A percentile compares a stretch with the other conserved stretches of the same genome.
These are phyloP conservation scores for Halisarca cf. caerulea DNA, from an alignment of 37 sponge, comb jelly and placozoan genomes.

Conservation along the genomic window DNA sequence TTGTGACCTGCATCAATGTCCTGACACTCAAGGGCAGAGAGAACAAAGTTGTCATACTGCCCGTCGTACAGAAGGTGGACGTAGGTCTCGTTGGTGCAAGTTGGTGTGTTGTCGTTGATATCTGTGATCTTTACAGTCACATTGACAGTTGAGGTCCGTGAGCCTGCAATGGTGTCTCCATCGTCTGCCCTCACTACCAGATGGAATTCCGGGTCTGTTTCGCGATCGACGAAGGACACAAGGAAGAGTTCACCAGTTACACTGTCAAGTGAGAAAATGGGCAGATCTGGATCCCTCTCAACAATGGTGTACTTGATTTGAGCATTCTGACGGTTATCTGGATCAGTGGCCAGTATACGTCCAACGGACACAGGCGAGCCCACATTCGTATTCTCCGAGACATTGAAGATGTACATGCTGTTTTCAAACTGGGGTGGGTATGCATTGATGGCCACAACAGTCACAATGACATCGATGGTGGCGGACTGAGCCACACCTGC, in stretches of 20 bases:
- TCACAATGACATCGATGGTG: neutral
- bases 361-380: neutral
- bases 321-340: neutral
- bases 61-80: slow-evolving; percentile 11
- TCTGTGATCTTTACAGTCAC: slow-evolving; percentile 33
- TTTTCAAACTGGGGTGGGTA: neutral
- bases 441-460: neutral
- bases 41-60: neutral
- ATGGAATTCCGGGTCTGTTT: neutral
- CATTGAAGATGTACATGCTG: neutral
- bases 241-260: slow-evolving; percentile 31
- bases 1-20: slow-evolving; percentile 53
- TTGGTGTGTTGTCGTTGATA: slow-evolving; percentile 40
- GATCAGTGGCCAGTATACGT: slow-evolving; percentile 8
- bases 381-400: neutral
- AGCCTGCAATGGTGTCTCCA: slow-evolving; percentile 36
- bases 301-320: slow-evolving; percentile 30
- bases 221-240: slow-evolving; percentile 31
- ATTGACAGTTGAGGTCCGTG: slow-evolving; percentile 7
- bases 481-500: neutral
- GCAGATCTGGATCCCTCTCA: neutral
- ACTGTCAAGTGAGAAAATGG: slow-evolving; percentile 28
- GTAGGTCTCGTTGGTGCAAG: slow-evolving; percentile 6
- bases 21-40: slow-evolving; percentile 34
- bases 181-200: slow-evolving; percentile 47